Base-by-base conservation (phyloP, 2,888 invertebrate genomes). In the Drosophila rubida region DNA sequence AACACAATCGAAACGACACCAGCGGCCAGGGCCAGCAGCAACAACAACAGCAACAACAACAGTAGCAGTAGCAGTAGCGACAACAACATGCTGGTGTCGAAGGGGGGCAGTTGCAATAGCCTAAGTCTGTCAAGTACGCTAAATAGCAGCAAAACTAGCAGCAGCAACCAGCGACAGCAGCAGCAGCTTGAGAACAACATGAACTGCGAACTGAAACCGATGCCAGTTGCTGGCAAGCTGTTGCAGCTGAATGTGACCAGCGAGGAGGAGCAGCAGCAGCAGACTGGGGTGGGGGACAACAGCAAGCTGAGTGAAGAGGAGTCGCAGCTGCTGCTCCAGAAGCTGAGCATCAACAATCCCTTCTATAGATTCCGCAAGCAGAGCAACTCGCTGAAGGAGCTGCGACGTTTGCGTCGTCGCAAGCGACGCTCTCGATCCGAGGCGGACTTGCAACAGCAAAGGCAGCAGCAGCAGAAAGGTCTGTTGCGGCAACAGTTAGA, bases 321-420 rank as follows among this genome's bases (percentile, higher is more conserved):
- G 45, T 85, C 81, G 32, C 83, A 79, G 66, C 62, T 75, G 45
- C 55, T 91, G 41, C 66, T 91, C 45, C 86, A 88, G 45, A 90
- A 85, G 63, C 69, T 91, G n/a, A 88, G 88, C 63, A 89, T 90
- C 13, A 91, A 90, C 57, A 91, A 91, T 87, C 91, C 91, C 0
- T 91, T 91, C 69, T 91, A 91, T 81, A 81, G 90, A 65, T 91
- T 91, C 74, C 89, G 89, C 74, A 91, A 91, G 64, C 90, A 91
- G 61, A 91, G 91, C 58, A 78, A 87, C 44, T 91, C 91, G 7
- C 68, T 91, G 23, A 88, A 86, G 48, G 85, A 89, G 64, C 73
- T 83, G 54, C 65, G 72, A n/a, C 79, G 74, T 8, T n/a, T 53
- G 51, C 71, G 71, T 0, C 64, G 64, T 6, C 65, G 54, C 23